A percentile compares a stretch with the other conserved stretches of the same genome.
These are phyloP conservation scores for Nyctalus aviator DNA, from an alignment of 2,797 vertebrate genomes.

Conservation along the genomic window DNA sequence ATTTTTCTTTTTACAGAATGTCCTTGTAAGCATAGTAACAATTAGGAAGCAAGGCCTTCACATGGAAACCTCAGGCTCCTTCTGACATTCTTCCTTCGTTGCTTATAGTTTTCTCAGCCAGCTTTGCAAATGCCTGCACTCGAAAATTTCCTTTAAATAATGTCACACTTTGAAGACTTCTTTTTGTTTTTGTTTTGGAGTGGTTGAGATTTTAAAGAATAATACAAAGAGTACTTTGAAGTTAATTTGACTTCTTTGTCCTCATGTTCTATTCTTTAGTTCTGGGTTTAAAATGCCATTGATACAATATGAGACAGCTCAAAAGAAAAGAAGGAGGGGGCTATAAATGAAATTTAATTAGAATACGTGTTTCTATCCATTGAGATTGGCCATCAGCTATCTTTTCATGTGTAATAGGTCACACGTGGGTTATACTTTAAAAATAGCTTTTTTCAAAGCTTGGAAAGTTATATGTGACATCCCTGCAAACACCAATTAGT, in stretches of 20 bases:
- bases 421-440: background rate
- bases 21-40: conserved; percentile 91
- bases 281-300: conserved; percentile 59
- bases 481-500: background rate
- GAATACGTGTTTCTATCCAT: background rate
- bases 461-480: conserved; percentile 12
- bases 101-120: conserved; percentile 84
- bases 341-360: conserved; percentile 34
- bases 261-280: conserved; percentile 58
- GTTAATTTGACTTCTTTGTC: conserved; percentile 64
- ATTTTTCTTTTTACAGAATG: conserved; percentile 88
- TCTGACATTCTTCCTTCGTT: conserved; percentile 85
- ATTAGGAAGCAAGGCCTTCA: conserved; percentile 89
- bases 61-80: conserved; percentile 82
- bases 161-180: conserved; percentile 29
- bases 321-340: conserved; percentile 48
- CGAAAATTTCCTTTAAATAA: conserved; percentile 80
- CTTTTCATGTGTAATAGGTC: background rate
- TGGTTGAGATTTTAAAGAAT: conserved; percentile 53
- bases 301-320: conserved; percentile 43
- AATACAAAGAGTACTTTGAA: conserved; percentile 67
- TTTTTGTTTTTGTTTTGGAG: conserved; percentile 21
- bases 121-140: conserved; percentile 81
- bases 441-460: background rate
- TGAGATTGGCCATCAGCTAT: background rate